Conservation (phyloP, 30 jellyfish, hydroid and myxozoan genomes). For the Cassiopea xamachana region DNA sequence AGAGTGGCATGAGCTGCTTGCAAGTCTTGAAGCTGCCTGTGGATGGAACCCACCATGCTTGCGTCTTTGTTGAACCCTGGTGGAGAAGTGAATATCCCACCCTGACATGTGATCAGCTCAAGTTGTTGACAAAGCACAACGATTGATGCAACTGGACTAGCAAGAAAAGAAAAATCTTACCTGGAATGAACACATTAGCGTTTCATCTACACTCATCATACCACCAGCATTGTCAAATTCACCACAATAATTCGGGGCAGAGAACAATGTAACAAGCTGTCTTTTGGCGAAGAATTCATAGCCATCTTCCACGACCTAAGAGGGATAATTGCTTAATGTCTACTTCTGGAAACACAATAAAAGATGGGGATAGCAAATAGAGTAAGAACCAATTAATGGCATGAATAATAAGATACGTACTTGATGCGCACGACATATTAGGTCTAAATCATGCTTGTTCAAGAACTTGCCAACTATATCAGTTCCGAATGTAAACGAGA, state of each 20-base stretch:
- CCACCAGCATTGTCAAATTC: conserved; percentile 99
- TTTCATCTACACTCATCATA: conserved; percentile 99
- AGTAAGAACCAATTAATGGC: too few relatives aligned
- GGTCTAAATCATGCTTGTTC: conserved; percentile 97
- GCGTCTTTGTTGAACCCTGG: too few relatives aligned
- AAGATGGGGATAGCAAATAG: too few relatives aligned
- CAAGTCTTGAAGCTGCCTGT: too few relatives aligned
- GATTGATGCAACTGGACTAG: neutral
- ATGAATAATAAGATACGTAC: conserved; percentile 24
- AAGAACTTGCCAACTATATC: conserved; percentile 93
- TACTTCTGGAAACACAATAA: too few relatives aligned
- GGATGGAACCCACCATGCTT: too few relatives aligned
- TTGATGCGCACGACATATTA: conserved; percentile 99
- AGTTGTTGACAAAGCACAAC: neutral
- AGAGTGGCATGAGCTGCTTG: too few relatives aligned
- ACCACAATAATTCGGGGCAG: conserved; percentile 99
- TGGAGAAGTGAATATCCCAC: too few relatives aligned
- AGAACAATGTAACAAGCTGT: conserved; percentile 95
- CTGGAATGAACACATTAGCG: conserved; percentile 99
- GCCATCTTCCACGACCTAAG: conserved; percentile 99
- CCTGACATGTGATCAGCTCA: too few relatives aligned
- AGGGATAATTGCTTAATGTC: too few relatives aligned
- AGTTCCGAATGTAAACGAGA: conserved; percentile 96
- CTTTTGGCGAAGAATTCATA: conserved; percentile 99
- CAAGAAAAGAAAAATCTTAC: conserved; percentile 11